Conservation (phyloP, 2,113 vertebrate species). For the Campylorhamphus procurvoides region DNA sequence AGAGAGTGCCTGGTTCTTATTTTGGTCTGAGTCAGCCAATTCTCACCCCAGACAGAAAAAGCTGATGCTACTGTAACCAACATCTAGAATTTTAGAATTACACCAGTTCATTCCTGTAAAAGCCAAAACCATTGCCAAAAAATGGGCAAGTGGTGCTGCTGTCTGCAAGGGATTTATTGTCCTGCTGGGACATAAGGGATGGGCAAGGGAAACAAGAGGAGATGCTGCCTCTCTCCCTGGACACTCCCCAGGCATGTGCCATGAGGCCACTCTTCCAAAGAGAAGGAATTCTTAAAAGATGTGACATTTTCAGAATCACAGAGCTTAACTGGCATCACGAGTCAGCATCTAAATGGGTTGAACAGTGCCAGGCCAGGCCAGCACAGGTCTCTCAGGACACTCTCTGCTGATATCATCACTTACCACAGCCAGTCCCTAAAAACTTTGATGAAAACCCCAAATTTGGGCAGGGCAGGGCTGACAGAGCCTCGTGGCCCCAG, state of each 20-base stretch:
- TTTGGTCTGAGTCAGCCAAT: background rate
- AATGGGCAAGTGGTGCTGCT: background rate
- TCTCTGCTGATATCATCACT: background rate
- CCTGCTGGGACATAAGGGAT: background rate
- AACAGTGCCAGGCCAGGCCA: background rate
- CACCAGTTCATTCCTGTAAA: background rate
- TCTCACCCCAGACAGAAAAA: background rate
- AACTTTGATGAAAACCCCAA: background rate
- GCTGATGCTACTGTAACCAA: background rate
- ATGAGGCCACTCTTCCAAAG: background rate
- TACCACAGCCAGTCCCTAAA: background rate
- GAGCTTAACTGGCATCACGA: fast-evolving
- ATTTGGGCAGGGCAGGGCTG: background rate
- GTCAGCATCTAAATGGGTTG: fast-evolving
- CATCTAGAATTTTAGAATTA: background rate
- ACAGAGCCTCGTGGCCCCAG: background rate
- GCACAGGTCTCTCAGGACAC: background rate
- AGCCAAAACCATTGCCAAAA: background rate
- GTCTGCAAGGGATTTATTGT: background rate
- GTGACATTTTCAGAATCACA: background rate
- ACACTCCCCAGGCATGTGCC: background rate
- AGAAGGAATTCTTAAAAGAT: background rate
- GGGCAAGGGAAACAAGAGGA: background rate
- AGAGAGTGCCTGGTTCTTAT: background rate
- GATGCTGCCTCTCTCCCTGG: background rate